A percentile compares a stretch with the other conserved stretches of the same genome.
Evolutionary conservation across 2,113 vertebrate genomes (phyloP).

Genomic region (Jaculus jaculus): DNA sequence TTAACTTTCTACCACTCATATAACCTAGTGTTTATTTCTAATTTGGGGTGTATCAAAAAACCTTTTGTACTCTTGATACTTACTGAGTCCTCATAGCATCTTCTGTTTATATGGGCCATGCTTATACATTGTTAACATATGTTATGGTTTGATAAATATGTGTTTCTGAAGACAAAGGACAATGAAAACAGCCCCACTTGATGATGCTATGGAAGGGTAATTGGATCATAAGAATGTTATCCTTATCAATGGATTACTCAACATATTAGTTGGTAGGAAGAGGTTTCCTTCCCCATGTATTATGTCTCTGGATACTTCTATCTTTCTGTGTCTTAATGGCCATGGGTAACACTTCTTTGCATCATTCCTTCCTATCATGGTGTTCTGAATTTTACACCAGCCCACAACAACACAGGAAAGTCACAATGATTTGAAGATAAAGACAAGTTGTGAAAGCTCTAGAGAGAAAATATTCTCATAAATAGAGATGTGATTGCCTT

Average conservation of each 20-base stretch:
- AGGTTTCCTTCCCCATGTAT: background rate
- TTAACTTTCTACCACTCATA: background rate
- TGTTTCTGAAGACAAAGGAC: too few relatives aligned
- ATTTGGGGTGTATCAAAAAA: background rate
- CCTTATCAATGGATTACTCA: background rate
- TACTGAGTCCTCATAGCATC: background rate
- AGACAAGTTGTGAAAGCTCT: too few relatives aligned
- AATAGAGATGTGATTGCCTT: too few relatives aligned
- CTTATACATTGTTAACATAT: background rate
- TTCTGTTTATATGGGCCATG: background rate
- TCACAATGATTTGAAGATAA: too few relatives aligned
- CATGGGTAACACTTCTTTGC: too few relatives aligned
- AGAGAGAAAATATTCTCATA: too few relatives aligned
- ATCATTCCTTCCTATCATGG: background rate
- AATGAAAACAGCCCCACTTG: background rate
- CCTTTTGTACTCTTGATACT: background rate
- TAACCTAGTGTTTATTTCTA: background rate
- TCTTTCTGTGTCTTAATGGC: background rate
- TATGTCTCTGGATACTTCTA: background rate
- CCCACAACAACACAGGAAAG: too few relatives aligned
- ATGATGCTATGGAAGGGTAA: background rate
- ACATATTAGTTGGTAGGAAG: background rate
- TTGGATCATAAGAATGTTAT: background rate
- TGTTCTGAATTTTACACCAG: background rate
- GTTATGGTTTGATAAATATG: background rate